phyloP scores from a whole-genome alignment of 2,113 vertebrate genomes.

The Australoheros scitulus region DNA sequence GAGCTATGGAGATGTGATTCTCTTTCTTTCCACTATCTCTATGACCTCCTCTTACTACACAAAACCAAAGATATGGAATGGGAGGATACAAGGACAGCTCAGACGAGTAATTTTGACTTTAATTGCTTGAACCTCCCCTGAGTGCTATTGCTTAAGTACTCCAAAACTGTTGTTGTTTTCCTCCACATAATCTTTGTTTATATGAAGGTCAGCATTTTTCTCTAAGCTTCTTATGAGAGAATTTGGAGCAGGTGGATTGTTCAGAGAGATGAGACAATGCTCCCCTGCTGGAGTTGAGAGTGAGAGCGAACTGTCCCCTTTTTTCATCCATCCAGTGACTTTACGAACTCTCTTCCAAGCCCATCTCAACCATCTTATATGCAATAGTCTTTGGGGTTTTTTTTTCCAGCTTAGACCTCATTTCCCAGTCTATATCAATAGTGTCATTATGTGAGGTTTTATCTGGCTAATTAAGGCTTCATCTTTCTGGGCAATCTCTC shows the following conservation, averaged over 20 bases:
- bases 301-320: slow-evolving; percentile 11
- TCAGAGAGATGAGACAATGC: slow-evolving; percentile 52
- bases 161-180: slow-evolving; percentile 76
- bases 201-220: slow-evolving; percentile 76
- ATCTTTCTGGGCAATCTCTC: slow-evolving; percentile 78
- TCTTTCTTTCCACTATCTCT: slow-evolving; percentile 47
- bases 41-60: slow-evolving; percentile 62
- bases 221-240: slow-evolving; percentile 74
- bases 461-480: slow-evolving; percentile 81
- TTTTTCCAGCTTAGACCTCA: slow-evolving; percentile 56
- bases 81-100: slow-evolving; percentile 72
- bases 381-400: slow-evolving; percentile 16
- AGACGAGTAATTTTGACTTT: slow-evolving; percentile 77
- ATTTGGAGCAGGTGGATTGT: slow-evolving; percentile 73
- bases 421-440: slow-evolving; percentile 73
- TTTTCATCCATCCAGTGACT: slow-evolving; percentile 20
- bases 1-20: slow-evolving; percentile 30
- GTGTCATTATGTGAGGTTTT: slow-evolving; percentile 73
- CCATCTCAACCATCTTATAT: slow-evolving; percentile 26
- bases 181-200: slow-evolving; percentile 75
- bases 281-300: slow-evolving; percentile 22
- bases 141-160: slow-evolving; percentile 72
- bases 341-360: slow-evolving; percentile 7
- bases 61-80: slow-evolving; percentile 46
- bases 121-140: slow-evolving; percentile 76